These are phyloP conservation scores for Tenualosa thibaudeaui DNA, from an alignment of 2,797 vertebrate species.

Conservation along the genomic window DNA sequence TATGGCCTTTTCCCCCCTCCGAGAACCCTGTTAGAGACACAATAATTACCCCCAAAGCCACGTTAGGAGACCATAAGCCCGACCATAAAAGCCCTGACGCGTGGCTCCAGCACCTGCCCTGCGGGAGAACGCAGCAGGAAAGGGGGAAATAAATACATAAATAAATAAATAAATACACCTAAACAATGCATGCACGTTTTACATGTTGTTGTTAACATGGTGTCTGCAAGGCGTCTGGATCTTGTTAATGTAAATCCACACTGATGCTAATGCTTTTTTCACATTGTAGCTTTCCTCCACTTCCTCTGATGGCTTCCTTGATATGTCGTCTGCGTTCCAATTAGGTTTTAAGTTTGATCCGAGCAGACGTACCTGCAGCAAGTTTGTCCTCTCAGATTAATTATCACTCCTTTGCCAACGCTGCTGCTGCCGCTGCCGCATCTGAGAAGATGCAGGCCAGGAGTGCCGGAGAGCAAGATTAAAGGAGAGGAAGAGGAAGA, in stretches of 20 bases:
- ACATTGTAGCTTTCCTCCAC: not conserved
- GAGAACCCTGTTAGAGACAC: slow-evolving; percentile 56
- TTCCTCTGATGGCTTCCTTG: not conserved
- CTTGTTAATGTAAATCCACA: not conserved
- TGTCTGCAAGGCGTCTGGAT: not conserved
- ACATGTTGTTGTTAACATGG: slow-evolving; percentile 23
- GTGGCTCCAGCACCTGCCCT: slow-evolving; percentile 41
- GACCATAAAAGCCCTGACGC: slow-evolving; percentile 52
- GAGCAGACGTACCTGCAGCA: not conserved
- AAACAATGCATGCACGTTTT: slow-evolving; percentile 16
- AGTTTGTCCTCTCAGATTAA: slow-evolving; percentile 10
- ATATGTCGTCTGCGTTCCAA: not conserved
- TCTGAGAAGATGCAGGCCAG: not conserved
- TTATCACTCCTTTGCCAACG: not conserved
- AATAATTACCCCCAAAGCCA: slow-evolving; percentile 56
- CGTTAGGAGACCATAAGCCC: slow-evolving; percentile 57
- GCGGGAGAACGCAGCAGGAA: slow-evolving; percentile 34
- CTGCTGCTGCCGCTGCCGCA: not conserved
- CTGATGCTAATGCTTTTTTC: too few species aligned
- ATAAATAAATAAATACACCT: slow-evolving; percentile 28
- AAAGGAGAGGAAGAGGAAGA: not conserved
- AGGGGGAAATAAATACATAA: slow-evolving; percentile 13
- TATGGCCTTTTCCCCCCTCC: slow-evolving; percentile 45
- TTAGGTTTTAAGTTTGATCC: not conserved
- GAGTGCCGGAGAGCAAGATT: not conserved